Evolutionary conservation across 2,888 invertebrate genomes (phyloP), one percentile per base, ranked within the genome.

Genomic region (Creontiades dilutus): DNA sequence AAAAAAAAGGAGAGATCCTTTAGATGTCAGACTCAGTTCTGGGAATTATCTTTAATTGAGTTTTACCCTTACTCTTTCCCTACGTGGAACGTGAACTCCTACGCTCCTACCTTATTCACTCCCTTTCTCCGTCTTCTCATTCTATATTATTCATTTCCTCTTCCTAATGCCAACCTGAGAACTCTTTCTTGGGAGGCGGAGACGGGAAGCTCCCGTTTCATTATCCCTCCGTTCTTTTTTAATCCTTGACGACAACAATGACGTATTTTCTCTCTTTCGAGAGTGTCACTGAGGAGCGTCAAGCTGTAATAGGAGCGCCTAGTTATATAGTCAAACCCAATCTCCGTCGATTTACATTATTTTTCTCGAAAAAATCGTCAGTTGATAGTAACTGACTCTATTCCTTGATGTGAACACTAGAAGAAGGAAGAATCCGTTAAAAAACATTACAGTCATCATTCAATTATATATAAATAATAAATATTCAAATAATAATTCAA

Each of bases 11-110:
- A 3, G 46, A 19, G 82, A 82, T 82, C 82, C 82, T 82, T 82
- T 82, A 82, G 82, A 82, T 82, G 82, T 82, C 82, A 82, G 55
- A 82, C 19, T 48, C 82, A 82, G 82, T 82, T 82, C 82, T 82
- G 82, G 23, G 82, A 48, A 82, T 82, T 82, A 82, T 82, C 82
- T 82, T 82, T 52, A 82, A 82, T 82, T 82, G 82, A 82, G 82
- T 82, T 82, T 82, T 82, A 23, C 52, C 27, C 19, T 19, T 19
- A 68, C 68, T 19, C 68, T 68, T 68, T 27, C 23, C 27, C 27
- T 23, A 9, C 68, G 19, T 68, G 68, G 19, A 68, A 68, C 23
- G 68, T 68, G 23, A 68, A 68, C 23, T 23, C 19, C 23, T 23
- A 68, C 23, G 9, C 68, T 68, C 23, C 68, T 68, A 23, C 68